A percentile compares a stretch with the other conserved stretches of the same genome.
Conservation (phyloP, 2,797 vertebrate genomes). For the Eurystomus glaucurus region DNA sequence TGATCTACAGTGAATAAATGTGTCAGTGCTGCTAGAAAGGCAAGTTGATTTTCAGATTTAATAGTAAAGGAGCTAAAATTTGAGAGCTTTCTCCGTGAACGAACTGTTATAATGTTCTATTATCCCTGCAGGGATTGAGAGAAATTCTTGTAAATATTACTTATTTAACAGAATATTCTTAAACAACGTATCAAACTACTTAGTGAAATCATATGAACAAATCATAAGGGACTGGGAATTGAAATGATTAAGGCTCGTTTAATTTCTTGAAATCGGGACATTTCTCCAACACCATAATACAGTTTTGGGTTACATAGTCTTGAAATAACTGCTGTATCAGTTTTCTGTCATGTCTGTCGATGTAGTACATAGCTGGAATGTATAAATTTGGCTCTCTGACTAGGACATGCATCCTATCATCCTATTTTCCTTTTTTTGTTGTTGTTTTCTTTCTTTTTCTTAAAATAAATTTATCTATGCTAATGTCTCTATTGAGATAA, state of each 20-base stretch:
- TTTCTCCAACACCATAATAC: conserved; percentile 24
- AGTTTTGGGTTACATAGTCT: conserved; percentile 43
- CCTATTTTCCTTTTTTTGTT: background rate
- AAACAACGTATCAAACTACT: conserved; percentile 57
- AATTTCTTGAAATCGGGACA: conserved; percentile 62
- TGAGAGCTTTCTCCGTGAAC: conserved; percentile 60
- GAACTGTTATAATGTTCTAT: conserved; percentile 64
- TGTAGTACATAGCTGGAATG: background rate
- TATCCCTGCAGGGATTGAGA: conserved; percentile 64
- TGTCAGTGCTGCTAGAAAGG: conserved; percentile 40
- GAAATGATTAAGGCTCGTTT: conserved; percentile 42
- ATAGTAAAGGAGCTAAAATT: conserved; percentile 52
- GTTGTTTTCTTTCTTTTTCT: background rate
- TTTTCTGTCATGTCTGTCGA: background rate
- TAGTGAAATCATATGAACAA: conserved; percentile 59
- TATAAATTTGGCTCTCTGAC: background rate
- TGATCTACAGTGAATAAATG: conserved; percentile 39
- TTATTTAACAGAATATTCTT: conserved; percentile 76
- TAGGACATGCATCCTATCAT: background rate
- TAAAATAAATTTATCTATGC: background rate
- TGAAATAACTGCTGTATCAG: conserved; percentile 34
- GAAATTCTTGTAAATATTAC: conserved; percentile 70
- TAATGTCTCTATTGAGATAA: background rate
- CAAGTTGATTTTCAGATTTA: conserved; percentile 60
- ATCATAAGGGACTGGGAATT: conserved; percentile 50